Base-by-base conservation (phyloP, 1,140 invertebrate species). In the Drosophila leontia region DNA sequence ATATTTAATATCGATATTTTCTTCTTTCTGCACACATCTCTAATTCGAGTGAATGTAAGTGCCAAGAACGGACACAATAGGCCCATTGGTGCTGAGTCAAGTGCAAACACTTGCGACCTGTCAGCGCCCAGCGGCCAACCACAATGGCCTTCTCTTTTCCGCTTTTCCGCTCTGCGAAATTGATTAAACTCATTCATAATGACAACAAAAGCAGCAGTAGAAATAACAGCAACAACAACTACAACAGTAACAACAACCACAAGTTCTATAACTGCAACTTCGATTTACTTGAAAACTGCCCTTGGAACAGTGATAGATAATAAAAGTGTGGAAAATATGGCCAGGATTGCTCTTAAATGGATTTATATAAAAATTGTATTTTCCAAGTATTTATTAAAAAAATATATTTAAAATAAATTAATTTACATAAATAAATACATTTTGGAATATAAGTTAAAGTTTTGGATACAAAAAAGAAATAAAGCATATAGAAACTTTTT, bases 111-210 rank as follows among this genome's bases (percentile, higher is more conserved):
- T 84, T 80, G 65, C 67, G 53, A 75, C 69, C 58, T 75, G 71
- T 75, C 70, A 74, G 70, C 44, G 19, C n/a, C 34, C 17, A 42
- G 15, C 67, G 61, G 53, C 53, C 53, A 42, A 15, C 19, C 42
- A 74, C 69, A 75, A 75, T 75, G 69, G 48, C 57, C 71, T 75
- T 74, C 48, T 53, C 34, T 55, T 55, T 55, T 37, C 51, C 41
- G 64, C 74, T 42, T 67, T 74, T 51, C 47, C 69, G 71, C 58
- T 75, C 82, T 78, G 74, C 57, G 67, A 75, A 85, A 85, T 85
- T 85, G 82, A 85, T 85, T 85, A 85, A 85, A 62, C 74, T 81
- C 82, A 84, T 84, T 85, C 82, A 85, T 85, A 77, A 84, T 71
- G 81, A 65, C 67, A 61, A 59, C 65, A 55, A 51, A 77, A 57